These are phyloP conservation scores for Eupristina koningsbergeri DNA, from an alignment of 1,140 invertebrate species.

Conservation along the genomic window DNA sequence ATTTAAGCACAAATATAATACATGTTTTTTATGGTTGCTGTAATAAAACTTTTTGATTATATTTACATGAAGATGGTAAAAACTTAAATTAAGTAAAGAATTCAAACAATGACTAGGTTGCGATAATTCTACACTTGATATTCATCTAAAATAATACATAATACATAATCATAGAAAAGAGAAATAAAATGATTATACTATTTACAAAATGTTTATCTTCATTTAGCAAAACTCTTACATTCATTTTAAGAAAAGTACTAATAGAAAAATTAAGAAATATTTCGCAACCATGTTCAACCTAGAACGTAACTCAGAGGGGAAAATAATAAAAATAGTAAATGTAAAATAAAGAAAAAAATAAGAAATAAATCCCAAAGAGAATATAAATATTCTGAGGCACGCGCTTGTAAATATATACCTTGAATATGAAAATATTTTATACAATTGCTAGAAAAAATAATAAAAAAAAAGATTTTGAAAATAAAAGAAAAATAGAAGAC, in stretches of 20 bases:
- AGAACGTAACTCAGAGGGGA: constrained; percentile 53
- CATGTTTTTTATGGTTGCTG: neutral
- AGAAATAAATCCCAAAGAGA: constrained; percentile 42
- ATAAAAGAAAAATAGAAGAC: constrained; percentile 1
- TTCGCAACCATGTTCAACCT: constrained; percentile 49
- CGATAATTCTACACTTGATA: neutral
- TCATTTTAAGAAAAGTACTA: constrained; percentile 9
- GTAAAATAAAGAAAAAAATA: constrained; percentile 7
- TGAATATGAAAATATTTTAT: constrained; percentile 70
- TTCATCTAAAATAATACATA: neutral
- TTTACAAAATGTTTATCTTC: constrained; percentile 1
- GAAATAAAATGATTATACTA: neutral
- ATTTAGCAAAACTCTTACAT: neutral
- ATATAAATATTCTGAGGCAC: constrained; percentile 55
- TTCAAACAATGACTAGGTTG: neutral
- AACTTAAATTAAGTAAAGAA: constrained; percentile 1
- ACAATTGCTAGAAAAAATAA: constrained; percentile 65
- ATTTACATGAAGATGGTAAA: neutral
- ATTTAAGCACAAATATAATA: neutral
- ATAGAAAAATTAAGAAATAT: constrained; percentile 34
- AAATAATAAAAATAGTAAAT: neutral
- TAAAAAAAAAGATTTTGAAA: constrained; percentile 41
- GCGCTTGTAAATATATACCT: constrained; percentile 63
- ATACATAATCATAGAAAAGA: neutral
- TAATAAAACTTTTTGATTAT: neutral